Conservation (phyloP, 2,888 invertebrate species). For the Cetonia aurata region DNA sequence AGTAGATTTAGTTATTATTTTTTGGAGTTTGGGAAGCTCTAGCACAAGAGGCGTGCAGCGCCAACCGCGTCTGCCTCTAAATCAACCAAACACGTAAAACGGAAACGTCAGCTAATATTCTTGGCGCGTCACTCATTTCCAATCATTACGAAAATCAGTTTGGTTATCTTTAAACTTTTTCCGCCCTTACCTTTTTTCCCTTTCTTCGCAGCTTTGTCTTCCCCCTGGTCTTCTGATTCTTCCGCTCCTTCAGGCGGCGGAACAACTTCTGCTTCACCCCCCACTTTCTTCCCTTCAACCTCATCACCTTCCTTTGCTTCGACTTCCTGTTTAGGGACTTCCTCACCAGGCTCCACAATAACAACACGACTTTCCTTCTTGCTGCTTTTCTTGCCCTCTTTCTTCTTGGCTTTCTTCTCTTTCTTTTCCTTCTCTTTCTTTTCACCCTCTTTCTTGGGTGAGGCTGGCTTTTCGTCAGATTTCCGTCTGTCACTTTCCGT, state of each 20-base stretch:
- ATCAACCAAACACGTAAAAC: no score
- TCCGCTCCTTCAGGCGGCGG: constrained; percentile 64
- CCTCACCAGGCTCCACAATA: not conserved
- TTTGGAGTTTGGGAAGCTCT: no score
- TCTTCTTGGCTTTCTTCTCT: constrained; percentile 11
- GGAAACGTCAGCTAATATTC: no score
- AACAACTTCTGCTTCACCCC: not conserved
- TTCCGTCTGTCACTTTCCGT: not conserved
- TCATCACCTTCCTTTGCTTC: not conserved
- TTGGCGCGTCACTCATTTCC: no score
- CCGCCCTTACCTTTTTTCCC: constrained; percentile 61
- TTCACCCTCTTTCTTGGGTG: constrained; percentile 54
- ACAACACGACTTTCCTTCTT: not conserved
- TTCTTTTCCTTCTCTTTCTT: constrained; percentile 54
- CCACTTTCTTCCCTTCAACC: not conserved
- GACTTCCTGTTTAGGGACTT: not conserved
- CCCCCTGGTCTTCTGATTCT: constrained; percentile 66
- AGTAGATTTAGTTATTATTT: no score
- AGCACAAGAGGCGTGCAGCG: no score
- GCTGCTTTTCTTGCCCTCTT: not conserved
- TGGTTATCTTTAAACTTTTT: no score
- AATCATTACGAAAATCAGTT: no score
- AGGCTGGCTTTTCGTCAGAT: not conserved
- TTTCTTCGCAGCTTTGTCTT: constrained; percentile 56
- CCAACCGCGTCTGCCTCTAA: no score